A percentile compares a stretch with the other conserved stretches of the same genome.
Conservation (phyloP, 2,113 vertebrate species). For the Nibea albiflora region DNA sequence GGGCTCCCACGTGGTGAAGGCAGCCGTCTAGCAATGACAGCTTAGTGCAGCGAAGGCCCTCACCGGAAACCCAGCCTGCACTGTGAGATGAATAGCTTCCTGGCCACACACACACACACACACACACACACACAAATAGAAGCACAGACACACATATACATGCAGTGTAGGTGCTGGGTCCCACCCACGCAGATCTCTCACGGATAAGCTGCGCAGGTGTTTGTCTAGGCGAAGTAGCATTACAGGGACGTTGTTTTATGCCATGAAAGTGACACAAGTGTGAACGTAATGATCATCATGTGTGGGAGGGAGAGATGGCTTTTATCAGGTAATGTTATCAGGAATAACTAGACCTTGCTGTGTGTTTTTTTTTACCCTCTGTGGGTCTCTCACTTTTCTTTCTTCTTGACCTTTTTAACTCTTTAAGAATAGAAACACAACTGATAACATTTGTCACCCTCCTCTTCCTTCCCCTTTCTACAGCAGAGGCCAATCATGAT, state of each 20-base stretch:
- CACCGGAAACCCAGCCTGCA: conserved; percentile 77
- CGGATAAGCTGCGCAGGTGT: conserved; percentile 80
- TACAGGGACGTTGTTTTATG: conserved; percentile 50
- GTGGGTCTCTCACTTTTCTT: neutral
- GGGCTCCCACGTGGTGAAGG: conserved; percentile 74
- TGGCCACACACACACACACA: conserved; percentile 68
- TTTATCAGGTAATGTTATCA: conserved; percentile 62
- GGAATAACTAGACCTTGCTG: conserved; percentile 24
- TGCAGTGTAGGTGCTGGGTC: conserved; percentile 34
- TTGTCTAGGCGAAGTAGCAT: conserved; percentile 59
- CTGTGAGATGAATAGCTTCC: conserved; percentile 77
- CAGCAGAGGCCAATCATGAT: conserved; percentile 95
- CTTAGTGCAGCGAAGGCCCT: conserved; percentile 70
- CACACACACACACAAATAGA: conserved; percentile 30
- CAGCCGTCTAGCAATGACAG: conserved; percentile 71
- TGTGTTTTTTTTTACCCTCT: neutral
- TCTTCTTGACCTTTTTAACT: neutral
- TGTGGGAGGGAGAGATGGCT: conserved; percentile 39
- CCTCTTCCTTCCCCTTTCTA: conserved; percentile 48
- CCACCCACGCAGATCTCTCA: conserved; percentile 75
- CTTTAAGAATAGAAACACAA: neutral
- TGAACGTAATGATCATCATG: conserved; percentile 48
- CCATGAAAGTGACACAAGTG: conserved; percentile 60
- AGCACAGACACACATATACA: conserved; percentile 29
- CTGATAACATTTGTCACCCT: conserved; percentile 14